Conservation (phyloP, 2,888 invertebrate species). For the Anarsia innoxiella region DNA sequence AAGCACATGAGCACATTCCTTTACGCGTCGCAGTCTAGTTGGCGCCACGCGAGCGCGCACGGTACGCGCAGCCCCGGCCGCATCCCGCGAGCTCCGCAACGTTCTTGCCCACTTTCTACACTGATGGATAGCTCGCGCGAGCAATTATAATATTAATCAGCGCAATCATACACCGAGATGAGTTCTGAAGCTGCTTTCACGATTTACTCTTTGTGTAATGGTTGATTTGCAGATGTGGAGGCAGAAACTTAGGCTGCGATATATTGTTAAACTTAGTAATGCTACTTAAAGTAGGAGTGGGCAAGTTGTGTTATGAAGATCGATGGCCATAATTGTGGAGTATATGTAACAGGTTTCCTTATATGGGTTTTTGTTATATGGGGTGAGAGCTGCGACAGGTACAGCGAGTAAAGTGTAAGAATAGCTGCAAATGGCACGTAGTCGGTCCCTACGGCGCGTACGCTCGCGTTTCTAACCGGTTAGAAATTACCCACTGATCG, state of each 20-base stretch:
- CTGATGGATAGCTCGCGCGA: constrained; percentile 66
- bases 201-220: constrained; percentile 21
- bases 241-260: not conserved
- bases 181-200: constrained; percentile 59
- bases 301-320: constrained; percentile 13
- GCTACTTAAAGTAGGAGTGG: constrained; percentile 11
- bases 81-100: constrained; percentile 36
- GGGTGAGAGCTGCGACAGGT: constrained; percentile 49
- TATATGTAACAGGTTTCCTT: constrained; percentile 21
- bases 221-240: not conserved
- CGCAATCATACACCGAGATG: constrained; percentile 61
- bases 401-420: constrained; percentile 30
- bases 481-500: constrained; percentile 74
- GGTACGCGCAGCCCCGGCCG: constrained; percentile 25
- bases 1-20: constrained; percentile 48
- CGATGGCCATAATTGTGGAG: too few species aligned
- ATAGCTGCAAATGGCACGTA: constrained; percentile 34
- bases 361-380: constrained; percentile 32
- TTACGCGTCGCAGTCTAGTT: constrained; percentile 63
- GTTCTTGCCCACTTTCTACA: constrained; percentile 72
- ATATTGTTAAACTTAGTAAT: constrained; percentile 3
- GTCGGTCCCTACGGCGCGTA: constrained; percentile 20
- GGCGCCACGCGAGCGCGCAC: constrained; percentile 48
- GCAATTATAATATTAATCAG: constrained; percentile 74
- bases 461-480: constrained; percentile 68